Conservation (phyloP, 2,888 invertebrate species). For the Oligia latruncula region DNA sequence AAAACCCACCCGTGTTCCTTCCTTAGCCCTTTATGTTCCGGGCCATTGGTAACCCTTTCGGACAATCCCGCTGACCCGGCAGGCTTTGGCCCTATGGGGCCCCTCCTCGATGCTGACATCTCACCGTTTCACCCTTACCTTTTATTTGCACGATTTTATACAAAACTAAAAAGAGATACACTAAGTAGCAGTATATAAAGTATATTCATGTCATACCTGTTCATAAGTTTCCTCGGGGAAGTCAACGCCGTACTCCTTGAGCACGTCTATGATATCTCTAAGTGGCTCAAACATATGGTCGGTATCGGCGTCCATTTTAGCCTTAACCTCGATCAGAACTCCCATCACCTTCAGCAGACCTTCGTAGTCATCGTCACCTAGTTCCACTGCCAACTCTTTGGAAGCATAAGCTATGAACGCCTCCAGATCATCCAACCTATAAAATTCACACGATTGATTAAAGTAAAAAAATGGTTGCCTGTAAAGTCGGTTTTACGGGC, state of each 20-base stretch:
- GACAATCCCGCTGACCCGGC: no score
- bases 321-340: constrained; percentile 95
- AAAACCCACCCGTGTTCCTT: no score
- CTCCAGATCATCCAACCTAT: constrained; percentile 93
- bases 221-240: constrained; percentile 94
- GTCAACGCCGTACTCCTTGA: constrained; percentile 96
- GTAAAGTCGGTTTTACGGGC: no score
- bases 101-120: no score
- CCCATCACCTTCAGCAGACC: constrained; percentile 95
- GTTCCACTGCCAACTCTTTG: constrained; percentile 92
- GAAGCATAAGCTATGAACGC: constrained; percentile 94
- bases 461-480: no score
- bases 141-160: not conserved
- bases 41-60: no score
- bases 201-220: constrained; percentile 86
- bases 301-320: constrained; percentile 91
- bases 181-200: not conserved
- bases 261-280: constrained; percentile 95
- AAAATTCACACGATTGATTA: not conserved
- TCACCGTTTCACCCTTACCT: not conserved
- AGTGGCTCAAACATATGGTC: constrained; percentile 97
- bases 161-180: not conserved
- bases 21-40: no score
- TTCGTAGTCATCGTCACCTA: constrained; percentile 96
- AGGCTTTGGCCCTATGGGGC: no score